A percentile compares a stretch with the other conserved stretches of the same genome.
Conservation (phyloP, 35 echinoderm and acorn worm species). For the Stichopus chloronotus region DNA sequence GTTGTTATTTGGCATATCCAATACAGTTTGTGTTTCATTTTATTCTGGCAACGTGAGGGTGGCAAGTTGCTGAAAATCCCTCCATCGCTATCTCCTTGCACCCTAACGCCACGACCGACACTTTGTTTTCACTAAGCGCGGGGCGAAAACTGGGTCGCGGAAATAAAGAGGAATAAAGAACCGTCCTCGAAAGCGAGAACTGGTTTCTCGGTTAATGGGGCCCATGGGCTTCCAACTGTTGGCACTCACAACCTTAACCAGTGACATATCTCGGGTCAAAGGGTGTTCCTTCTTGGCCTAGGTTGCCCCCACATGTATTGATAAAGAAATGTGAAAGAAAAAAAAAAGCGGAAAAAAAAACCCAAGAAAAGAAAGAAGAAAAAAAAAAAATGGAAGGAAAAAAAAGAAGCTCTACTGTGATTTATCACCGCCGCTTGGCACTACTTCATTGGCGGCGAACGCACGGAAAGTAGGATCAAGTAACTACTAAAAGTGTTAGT, state of each 20-base stretch:
- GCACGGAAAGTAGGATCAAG: not conserved
- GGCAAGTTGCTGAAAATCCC: constrained; percentile 37
- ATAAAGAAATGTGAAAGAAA: not conserved
- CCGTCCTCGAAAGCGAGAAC: constrained; percentile 25
- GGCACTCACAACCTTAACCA: not conserved
- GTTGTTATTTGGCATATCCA: too few relatives aligned
- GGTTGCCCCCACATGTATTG: constrained; percentile 11
- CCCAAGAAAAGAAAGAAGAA: too few relatives aligned
- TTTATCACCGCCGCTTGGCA: not conserved
- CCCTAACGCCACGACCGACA: constrained; percentile 5
- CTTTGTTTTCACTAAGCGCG: not conserved
- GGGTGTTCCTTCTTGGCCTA: constrained; percentile 39
- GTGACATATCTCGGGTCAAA: constrained; percentile 37
- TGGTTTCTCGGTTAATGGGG: constrained; percentile 38
- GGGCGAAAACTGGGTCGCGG: constrained; percentile 34
- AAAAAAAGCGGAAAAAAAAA: too few relatives aligned
- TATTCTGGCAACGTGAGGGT: constrained; percentile 1
- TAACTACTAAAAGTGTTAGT: not conserved
- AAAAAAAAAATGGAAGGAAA: not conserved
- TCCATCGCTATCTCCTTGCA: constrained; percentile 26
- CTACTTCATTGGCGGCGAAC: not conserved
- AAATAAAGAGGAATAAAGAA: not conserved
- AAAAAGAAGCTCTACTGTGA: not conserved
- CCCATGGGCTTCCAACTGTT: constrained; percentile 22
- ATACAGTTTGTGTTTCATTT: too few relatives aligned